phyloP scores from a whole-genome alignment of 2,113 vertebrate species.

The Enhydra lutris region DNA sequence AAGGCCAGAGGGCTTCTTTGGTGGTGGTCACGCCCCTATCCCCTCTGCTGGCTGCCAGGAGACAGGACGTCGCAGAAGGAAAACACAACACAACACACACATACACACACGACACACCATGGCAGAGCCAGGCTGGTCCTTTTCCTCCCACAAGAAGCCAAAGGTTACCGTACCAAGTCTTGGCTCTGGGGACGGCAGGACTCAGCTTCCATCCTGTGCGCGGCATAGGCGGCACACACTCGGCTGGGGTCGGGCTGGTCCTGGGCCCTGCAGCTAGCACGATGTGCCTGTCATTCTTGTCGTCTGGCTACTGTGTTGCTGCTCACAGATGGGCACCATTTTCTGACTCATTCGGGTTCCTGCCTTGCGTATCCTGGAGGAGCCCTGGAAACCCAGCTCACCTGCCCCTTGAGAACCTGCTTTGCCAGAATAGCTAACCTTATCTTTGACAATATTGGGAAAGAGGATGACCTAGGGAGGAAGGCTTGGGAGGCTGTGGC shows the following conservation, averaged over 20 bases:
- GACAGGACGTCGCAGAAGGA: slow-evolving; percentile 10
- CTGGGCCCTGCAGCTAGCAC: background rate
- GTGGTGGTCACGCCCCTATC: background rate
- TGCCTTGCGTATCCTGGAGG: background rate
- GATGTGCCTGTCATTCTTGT: background rate
- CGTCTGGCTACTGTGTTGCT: background rate
- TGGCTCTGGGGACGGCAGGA: background rate
- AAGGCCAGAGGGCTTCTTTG: background rate
- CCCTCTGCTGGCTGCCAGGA: background rate
- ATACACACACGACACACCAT: background rate
- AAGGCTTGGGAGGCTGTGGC: background rate
- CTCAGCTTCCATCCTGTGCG: background rate
- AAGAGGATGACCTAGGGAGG: background rate
- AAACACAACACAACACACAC: background rate
- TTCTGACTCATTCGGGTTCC: background rate
- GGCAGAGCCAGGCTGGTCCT: background rate
- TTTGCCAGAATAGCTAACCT: background rate
- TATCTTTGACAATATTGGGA: background rate
- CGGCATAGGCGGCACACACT: background rate
- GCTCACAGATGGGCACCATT: background rate
- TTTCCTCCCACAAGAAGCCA: background rate
- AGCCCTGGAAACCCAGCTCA: background rate
- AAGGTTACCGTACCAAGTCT: background rate
- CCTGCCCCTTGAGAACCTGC: background rate
- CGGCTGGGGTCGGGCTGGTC: background rate